These are phyloP conservation scores for Apodemia duryi DNA, from an alignment of 2,888 invertebrate species.

Conservation along the genomic window DNA sequence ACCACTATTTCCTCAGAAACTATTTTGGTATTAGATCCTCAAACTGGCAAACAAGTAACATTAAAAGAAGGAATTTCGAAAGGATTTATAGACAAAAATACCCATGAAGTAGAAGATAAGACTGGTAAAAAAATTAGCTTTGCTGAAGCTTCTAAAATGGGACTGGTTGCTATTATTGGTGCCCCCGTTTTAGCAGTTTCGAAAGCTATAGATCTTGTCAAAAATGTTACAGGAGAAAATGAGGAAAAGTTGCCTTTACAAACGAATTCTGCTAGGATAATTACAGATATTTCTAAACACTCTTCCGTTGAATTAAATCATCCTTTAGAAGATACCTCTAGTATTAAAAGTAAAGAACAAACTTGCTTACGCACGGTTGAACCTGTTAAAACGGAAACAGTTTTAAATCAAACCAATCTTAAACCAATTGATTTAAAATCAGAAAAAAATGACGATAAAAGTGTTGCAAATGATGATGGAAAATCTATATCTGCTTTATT, in stretches of 20 bases:
- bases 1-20: constrained; percentile 84
- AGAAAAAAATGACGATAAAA: background rate
- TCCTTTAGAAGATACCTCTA: background rate
- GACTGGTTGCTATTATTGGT: constrained; percentile 85
- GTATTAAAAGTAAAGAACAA: background rate
- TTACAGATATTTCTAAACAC: background rate
- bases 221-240: constrained; percentile 82
- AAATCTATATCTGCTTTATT: constrained; percentile 60
- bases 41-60: constrained; percentile 83
- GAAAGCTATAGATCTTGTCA: constrained; percentile 82
- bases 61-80: constrained; percentile 87
- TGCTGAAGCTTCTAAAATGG: constrained; percentile 87
- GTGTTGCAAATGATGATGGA: constrained; percentile 36
- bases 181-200: constrained; percentile 86
- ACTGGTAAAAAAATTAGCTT: constrained; percentile 83
- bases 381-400: background rate
- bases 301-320: background rate
- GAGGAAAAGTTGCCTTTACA: constrained; percentile 44
- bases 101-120: constrained; percentile 83
- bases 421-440: background rate
- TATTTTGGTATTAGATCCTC: constrained; percentile 84
- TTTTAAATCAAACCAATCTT: background rate
- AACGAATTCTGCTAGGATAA: background rate
- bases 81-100: constrained; percentile 86
- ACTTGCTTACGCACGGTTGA: background rate